Percentiles rank a stretch among this genome's conserved stretches.
Conservation (phyloP, 1,140 invertebrate genomes). For the Heliconius melpomene region DNA sequence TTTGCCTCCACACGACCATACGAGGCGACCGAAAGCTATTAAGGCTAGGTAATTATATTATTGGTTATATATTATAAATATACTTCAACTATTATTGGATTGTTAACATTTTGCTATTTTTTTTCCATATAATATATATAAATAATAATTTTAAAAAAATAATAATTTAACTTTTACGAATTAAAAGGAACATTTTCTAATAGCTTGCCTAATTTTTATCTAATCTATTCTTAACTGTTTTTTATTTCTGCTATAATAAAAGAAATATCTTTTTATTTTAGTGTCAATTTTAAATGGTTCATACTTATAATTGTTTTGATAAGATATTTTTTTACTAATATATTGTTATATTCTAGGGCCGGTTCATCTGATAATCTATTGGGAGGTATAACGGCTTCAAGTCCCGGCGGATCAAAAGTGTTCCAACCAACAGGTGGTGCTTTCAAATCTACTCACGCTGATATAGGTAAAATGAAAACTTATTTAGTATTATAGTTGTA, state of each 20-base stretch:
- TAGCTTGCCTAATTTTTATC: no score
- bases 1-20: conserved; percentile 82
- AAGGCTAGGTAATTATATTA: conserved; percentile 83
- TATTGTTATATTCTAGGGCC: conserved; percentile 45
- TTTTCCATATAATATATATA: no score
- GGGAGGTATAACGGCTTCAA: conserved; percentile 79
- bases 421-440: conserved; percentile 94
- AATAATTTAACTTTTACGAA: no score
- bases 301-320: background rate
- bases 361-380: conserved; percentile 80
- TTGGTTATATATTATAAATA: background rate
- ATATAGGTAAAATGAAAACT: conserved; percentile 51
- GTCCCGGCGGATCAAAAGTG: conserved; percentile 89
- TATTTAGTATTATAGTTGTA: no score
- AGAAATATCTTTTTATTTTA: no score
- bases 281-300: no score
- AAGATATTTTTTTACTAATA: background rate
- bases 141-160: no score
- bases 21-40: conserved; percentile 93
- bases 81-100: background rate
- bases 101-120: no score
- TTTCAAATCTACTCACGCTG: conserved; percentile 91
- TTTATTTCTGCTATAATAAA: no score
- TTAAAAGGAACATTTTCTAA: no score
- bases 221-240: no score